A percentile compares a stretch with the other conserved stretches of the same genome.
These are phyloP conservation scores for Nymphalis polychloros DNA, from an alignment of 2,888 invertebrate genomes.

Conservation along the genomic window DNA sequence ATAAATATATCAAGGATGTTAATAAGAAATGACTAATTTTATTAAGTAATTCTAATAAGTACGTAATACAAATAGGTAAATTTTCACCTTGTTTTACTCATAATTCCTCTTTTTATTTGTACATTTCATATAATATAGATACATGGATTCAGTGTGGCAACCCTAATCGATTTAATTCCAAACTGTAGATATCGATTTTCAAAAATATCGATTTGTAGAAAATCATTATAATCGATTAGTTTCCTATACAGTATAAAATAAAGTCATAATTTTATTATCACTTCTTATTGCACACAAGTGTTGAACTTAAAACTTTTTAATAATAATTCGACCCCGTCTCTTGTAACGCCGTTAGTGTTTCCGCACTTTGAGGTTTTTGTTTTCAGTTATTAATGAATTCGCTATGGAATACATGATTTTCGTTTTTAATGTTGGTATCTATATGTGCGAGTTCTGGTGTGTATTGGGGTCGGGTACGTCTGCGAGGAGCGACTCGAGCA, in stretches of 20 bases:
- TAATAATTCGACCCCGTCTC: not conserved
- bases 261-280: conserved; percentile 1
- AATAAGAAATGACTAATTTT: not conserved
- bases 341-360: not conserved
- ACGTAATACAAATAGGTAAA: too few relatives aligned
- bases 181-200: not conserved
- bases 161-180: not conserved
- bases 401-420: not conserved
- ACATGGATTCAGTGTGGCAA: not conserved
- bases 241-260: not conserved
- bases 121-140: not conserved
- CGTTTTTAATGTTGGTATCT: not conserved
- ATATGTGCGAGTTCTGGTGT: not conserved
- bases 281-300: not conserved
- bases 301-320: not conserved
- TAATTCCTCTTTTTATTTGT: too few relatives aligned
- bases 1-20: not conserved
- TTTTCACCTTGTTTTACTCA: too few relatives aligned
- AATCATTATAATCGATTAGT: not conserved
- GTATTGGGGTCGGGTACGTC: not conserved
- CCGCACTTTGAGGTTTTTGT: too few relatives aligned
- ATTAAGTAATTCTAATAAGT: too few relatives aligned
- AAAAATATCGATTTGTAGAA: not conserved
- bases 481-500: too few relatives aligned
- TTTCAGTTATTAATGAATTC: not conserved